A percentile compares a stretch with the other conserved stretches of the same genome.
These are phyloP conservation scores for Epicauta chinensis DNA, from an alignment of 1,140 invertebrate genomes.

Conservation along the genomic window DNA sequence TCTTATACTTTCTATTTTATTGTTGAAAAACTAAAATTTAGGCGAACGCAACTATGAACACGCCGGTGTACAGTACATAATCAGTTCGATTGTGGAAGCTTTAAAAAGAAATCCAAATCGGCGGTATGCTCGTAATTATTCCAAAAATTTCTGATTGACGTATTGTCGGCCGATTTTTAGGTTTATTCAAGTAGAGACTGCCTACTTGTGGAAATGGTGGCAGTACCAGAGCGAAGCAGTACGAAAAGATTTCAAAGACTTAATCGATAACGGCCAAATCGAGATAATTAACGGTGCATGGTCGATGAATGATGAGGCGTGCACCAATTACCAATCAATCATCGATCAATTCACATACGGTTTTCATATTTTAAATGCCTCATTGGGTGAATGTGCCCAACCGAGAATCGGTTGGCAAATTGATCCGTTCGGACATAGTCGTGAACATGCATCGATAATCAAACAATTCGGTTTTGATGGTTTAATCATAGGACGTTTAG, in stretches of 20 bases:
- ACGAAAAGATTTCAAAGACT: conserved; percentile 40
- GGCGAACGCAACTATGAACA: conserved; percentile 3
- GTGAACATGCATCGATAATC: conserved; percentile 61
- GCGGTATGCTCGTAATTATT: conserved; percentile 18
- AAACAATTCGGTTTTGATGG: conserved; percentile 66
- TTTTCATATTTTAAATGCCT: conserved; percentile 44
- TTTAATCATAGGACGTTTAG: conserved; percentile 65
- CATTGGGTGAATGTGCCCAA: conserved; percentile 56
- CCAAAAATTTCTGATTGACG: background rate
- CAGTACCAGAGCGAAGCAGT: conserved; percentile 49
- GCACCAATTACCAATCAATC: conserved; percentile 71
- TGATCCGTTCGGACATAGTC: conserved; percentile 66
- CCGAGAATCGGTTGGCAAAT: conserved; percentile 69
- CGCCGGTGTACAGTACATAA: conserved; percentile 29
- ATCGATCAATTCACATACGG: conserved; percentile 74
- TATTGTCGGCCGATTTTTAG: conserved; percentile 9
- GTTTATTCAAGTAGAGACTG: conserved; percentile 37
- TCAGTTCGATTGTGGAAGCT: conserved; percentile 23
- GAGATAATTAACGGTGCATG: conserved; percentile 69
- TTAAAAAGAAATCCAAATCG: conserved; percentile 24
- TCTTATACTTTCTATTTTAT: background rate
- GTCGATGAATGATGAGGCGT: conserved; percentile 78
- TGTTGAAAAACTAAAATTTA: background rate
- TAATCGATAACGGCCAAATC: conserved; percentile 54
- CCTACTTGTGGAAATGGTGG: conserved; percentile 62